Base-by-base conservation (phyloP, 2,113 vertebrate species). In the Myotis yumanensis region DNA sequence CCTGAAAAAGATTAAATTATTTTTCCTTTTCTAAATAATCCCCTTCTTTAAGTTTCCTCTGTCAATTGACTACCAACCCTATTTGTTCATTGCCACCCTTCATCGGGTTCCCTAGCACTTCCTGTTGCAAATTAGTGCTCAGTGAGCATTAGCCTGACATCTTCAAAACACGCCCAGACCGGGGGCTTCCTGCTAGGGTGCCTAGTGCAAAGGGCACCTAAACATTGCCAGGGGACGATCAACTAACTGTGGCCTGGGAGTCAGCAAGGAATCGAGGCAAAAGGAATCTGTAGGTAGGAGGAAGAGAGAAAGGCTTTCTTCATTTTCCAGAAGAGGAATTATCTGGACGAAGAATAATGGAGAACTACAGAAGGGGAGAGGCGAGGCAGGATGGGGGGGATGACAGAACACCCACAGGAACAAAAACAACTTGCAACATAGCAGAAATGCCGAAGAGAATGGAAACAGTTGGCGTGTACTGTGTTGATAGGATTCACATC, bases 11-110 rank as follows among this genome's bases (percentile, higher is more conserved):
- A 96, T 95, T 92, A 87, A 59, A 88, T 92, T 79, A 32, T 84
- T 48, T 93, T 95, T 86, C 73, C 71, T 93, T 95, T 92, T 88
- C 88, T 84, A 90, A 97, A 91, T 88, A 83, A 90, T 72, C 75
- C 35, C 51, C 71, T 82, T 88, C 37, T 79, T 76, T 66, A 64
- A 91, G 16, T 25, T 80, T 96, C 71, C 69, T 86, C 82, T 54
- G 14, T 88, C 88, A 62, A 46, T 11, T 86, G 68, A 96, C 71
- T 68, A 79, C 79, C 82, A 69, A 68, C 22, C 15, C 22, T 66
- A 7, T 64, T 93, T 95, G 69, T 57, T 95, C 90, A 96, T 93
- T 95, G 40, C 51, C 64, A 90, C 62, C n/a, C 69, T 77, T 95
- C 94, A 77, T 52, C 62, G 30, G 25, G 15, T n/a, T 77, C 68